Evolutionary conservation across 2,113 vertebrate genomes (phyloP).

Genomic region (Boulengerochromis microlepis): DNA sequence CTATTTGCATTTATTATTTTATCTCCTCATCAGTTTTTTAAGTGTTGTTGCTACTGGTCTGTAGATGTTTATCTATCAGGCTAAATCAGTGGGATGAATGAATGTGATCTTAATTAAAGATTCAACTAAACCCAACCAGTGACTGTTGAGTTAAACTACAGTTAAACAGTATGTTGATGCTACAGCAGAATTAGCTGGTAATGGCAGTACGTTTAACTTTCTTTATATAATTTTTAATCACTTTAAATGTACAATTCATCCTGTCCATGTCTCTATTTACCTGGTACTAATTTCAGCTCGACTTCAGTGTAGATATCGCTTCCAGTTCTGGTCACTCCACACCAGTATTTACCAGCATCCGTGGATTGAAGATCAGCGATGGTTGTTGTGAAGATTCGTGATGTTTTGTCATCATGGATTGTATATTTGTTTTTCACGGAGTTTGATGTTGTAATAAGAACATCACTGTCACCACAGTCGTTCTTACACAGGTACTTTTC

Average conservation of each 20-base stretch:
- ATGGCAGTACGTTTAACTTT: background rate
- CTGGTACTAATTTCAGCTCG: background rate
- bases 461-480: accelerated
- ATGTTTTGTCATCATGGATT: background rate
- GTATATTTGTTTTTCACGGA: background rate
- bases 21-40: background rate
- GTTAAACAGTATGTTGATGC: background rate
- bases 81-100: too few relatives aligned
- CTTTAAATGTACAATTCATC: background rate
- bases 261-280: background rate
- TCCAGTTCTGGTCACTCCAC: background rate
- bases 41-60: background rate
- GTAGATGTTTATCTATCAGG: background rate
- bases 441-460: background rate
- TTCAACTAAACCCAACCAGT: accelerated
- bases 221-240: background rate
- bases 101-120: background rate
- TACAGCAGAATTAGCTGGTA: background rate
- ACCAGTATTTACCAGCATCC: accelerated
- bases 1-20: background rate
- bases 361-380: accelerated
- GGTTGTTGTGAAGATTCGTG: accelerated
- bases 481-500: constrained; percentile 35
- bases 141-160: background rate
- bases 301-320: background rate